These are phyloP conservation scores for Calidris pygmaea DNA, from an alignment of 2,113 vertebrate species.

Conservation along the genomic window DNA sequence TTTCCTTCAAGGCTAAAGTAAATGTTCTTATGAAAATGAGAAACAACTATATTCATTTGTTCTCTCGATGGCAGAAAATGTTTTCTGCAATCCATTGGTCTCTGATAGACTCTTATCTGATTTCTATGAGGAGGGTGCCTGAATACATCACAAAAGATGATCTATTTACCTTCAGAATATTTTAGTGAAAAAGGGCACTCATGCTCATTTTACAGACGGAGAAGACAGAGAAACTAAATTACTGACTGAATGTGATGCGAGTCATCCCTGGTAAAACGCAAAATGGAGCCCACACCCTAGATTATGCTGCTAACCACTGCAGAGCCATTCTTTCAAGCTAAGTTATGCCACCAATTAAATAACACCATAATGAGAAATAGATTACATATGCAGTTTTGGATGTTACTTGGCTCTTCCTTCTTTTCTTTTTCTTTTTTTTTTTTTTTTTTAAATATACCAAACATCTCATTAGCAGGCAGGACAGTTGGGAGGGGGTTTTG, in stretches of 20 bases:
- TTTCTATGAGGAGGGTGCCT: background rate
- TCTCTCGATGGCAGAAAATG: background rate
- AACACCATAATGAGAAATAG: background rate
- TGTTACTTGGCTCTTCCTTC: background rate
- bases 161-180: background rate
- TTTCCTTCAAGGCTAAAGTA: constrained; percentile 24
- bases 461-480: background rate
- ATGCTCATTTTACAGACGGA: background rate
- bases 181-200: background rate
- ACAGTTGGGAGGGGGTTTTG: background rate
- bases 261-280: background rate
- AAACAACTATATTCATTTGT: constrained; percentile 9
- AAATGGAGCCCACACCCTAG: background rate
- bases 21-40: background rate
- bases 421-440: background rate
- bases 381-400: background rate
- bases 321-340: background rate
- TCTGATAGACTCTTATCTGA: background rate
- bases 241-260: background rate
- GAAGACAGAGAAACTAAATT: background rate
- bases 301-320: background rate
- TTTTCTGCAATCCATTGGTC: constrained; percentile 6
- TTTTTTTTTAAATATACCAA: background rate
- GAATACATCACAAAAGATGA: background rate
- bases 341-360: background rate